These are phyloP conservation scores for Hedya salicella DNA, from an alignment of 2,888 invertebrate species.

Conservation along the genomic window DNA sequence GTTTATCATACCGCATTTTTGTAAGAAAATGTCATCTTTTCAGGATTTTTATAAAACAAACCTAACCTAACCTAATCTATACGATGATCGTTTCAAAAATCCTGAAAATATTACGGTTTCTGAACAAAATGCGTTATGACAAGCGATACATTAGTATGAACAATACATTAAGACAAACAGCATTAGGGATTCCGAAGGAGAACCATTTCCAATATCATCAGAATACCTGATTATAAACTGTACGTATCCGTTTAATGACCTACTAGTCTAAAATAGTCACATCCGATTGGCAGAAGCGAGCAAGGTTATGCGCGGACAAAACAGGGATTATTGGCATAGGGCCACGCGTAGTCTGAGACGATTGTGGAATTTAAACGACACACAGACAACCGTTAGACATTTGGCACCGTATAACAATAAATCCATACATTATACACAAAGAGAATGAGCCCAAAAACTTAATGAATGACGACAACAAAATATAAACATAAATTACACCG, in stretches of 20 bases:
- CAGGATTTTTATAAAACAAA: too few relatives aligned
- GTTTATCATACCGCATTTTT: too few relatives aligned
- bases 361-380: constrained; percentile 35
- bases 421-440: constrained; percentile 20
- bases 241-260: constrained; percentile 70
- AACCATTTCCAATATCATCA: neutral
- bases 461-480: constrained; percentile 3
- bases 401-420: constrained; percentile 32
- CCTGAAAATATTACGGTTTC: too few relatives aligned
- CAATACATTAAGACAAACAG: too few relatives aligned
- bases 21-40: too few relatives aligned
- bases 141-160: too few relatives aligned
- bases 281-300: constrained; percentile 65
- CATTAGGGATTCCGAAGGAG: neutral
- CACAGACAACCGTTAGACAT: constrained; percentile 38
- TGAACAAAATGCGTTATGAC: too few relatives aligned
- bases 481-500: neutral
- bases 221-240: constrained; percentile 22
- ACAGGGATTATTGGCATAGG: constrained; percentile 54
- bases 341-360: constrained; percentile 47
- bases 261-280: constrained; percentile 71
- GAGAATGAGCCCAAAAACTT: constrained; percentile 14
- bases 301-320: constrained; percentile 65
- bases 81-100: too few relatives aligned
- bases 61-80: too few relatives aligned